phyloP scores from a whole-genome alignment of 2,888 invertebrate genomes.

The Clusia tigrina region DNA sequence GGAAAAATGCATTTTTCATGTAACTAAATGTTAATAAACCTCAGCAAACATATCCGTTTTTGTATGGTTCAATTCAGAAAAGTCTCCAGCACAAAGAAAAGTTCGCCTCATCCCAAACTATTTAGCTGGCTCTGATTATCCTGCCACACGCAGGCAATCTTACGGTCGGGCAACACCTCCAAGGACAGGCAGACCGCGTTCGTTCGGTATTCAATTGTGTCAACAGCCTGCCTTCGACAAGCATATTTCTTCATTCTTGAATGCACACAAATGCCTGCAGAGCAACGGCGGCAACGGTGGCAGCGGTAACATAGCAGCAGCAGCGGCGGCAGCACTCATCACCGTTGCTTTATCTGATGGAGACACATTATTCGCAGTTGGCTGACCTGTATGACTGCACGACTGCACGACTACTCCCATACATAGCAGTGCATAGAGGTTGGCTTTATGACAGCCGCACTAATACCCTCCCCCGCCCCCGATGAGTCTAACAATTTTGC shows the following conservation, averaged over 20 bases:
- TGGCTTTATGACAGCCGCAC: too few relatives aligned
- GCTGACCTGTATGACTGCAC: slow-evolving; percentile 35
- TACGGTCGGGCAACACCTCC: background rate
- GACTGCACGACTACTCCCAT: background rate
- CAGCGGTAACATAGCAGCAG: background rate
- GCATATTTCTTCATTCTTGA: slow-evolving; percentile 20
- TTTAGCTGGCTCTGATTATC: background rate
- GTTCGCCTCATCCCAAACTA: background rate
- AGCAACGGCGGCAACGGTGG: background rate
- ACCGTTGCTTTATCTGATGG: slow-evolving; percentile 47
- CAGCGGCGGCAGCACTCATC: slow-evolving; percentile 34
- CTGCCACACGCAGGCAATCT: background rate
- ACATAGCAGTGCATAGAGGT: background rate
- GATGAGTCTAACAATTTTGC: slow-evolving; percentile 7
- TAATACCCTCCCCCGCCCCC: background rate
- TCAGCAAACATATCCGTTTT: background rate
- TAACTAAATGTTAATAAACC: background rate
- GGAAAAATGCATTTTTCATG: background rate
- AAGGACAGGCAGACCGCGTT: background rate
- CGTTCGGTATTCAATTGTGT: slow-evolving; percentile 6
- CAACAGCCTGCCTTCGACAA: slow-evolving; percentile 10
- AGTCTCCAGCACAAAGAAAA: too few relatives aligned
- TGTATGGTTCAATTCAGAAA: too few relatives aligned
- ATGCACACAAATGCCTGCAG: slow-evolving; percentile 15
- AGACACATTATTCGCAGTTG: slow-evolving; percentile 51